Percentiles rank a stretch among this genome's conserved stretches.
These are phyloP conservation scores for Pterobdella sp. DNA, from an alignment of 2,888 invertebrate genomes.

Conservation along the genomic window DNA sequence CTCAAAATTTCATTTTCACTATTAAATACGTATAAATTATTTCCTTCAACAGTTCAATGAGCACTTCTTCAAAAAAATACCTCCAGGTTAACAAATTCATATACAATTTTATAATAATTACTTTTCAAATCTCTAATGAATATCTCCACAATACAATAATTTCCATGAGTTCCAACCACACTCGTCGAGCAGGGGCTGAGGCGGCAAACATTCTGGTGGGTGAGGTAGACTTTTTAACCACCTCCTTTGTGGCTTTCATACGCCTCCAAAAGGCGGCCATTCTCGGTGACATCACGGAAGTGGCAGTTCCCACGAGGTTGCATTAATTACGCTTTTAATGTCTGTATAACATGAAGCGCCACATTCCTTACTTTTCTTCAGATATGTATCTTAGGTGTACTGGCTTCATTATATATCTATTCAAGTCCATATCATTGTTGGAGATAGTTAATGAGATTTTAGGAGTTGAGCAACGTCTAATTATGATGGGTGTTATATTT, in stretches of 20 bases:
- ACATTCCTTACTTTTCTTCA: not conserved
- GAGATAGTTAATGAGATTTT: not conserved
- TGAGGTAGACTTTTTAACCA: slow-evolving; percentile 87
- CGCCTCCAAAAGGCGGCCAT: slow-evolving; percentile 76
- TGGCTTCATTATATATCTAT: not conserved
- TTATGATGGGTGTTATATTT: no score
- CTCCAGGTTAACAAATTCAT: slow-evolving; percentile 51
- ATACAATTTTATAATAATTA: not conserved
- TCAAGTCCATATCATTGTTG: not conserved
- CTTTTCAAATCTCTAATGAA: not conserved
- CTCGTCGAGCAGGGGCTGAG: slow-evolving; percentile 71
- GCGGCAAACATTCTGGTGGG: slow-evolving; percentile 95
- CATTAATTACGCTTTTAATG: not conserved
- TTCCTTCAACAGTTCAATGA: slow-evolving; percentile 37
- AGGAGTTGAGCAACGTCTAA: no score
- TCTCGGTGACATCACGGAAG: slow-evolving; percentile 92
- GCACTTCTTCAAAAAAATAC: slow-evolving; percentile 68
- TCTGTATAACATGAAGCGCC: not conserved
- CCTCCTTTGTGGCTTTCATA: slow-evolving; percentile 84
- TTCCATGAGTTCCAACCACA: not conserved
- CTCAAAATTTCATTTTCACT: no score
- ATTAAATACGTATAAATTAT: no score
- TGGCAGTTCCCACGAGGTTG: slow-evolving; percentile 69
- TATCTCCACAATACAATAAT: not conserved
- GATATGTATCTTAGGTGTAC: not conserved